These are phyloP conservation scores for Pseudolaguvia tuberculata DNA, from an alignment of 2,113 vertebrate genomes.

Conservation along the genomic window DNA sequence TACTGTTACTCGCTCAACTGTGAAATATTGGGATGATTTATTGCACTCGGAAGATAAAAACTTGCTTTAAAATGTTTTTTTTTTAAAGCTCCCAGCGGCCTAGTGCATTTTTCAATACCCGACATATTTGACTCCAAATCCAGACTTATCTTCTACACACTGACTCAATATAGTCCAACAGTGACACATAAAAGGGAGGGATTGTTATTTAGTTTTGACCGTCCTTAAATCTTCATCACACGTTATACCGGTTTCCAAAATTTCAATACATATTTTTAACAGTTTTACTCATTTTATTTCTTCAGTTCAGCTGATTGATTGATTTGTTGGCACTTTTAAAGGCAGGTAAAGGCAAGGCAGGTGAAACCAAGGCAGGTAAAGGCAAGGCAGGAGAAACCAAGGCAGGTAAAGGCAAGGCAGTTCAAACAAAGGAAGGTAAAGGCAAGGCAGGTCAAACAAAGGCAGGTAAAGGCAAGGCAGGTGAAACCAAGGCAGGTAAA, in stretches of 20 bases:
- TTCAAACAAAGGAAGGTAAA: no score
- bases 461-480: no score
- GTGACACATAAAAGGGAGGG: conserved; percentile 3
- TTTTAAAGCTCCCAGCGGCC: conserved; percentile 5
- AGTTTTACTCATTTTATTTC: no score
- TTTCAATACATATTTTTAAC: not conserved
- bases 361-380: no score
- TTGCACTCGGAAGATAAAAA: conserved; percentile 1
- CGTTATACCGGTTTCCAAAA: not conserved
- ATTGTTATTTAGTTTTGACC: conserved; percentile 3
- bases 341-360: no score
- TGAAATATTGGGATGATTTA: conserved; percentile 12
- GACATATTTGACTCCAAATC: not conserved
- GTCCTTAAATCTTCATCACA: conserved; percentile 4
- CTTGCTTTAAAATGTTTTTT: not conserved
- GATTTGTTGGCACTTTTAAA: no score
- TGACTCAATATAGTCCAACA: conserved; percentile 10
- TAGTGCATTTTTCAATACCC: not conserved
- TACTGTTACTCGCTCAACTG: not conserved
- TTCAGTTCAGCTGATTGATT: no score
- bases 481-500: no score
- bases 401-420: no score
- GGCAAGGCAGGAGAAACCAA: no score
- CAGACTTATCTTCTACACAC: not conserved
- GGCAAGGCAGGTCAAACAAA: no score